Evolutionary conservation across 2,888 invertebrate species (phyloP).

Genomic region (Therioaphis trifolii): DNA sequence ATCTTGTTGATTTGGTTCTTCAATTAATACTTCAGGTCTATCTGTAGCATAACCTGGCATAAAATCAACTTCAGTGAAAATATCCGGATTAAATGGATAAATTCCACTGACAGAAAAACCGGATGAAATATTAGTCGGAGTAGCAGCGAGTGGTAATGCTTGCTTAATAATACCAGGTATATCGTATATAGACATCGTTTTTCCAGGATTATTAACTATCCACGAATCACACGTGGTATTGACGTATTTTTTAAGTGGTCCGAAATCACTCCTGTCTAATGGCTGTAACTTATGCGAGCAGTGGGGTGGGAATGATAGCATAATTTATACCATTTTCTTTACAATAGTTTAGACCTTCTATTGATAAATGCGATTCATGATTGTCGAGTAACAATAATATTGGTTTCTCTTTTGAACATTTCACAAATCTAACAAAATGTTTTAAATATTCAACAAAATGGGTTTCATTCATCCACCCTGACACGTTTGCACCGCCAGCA

Average conservation of each 20-base stretch:
- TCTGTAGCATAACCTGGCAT: conserved; percentile 22
- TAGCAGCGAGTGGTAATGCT: conserved; percentile 66
- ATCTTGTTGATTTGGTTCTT: conserved; percentile 8
- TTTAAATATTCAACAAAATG: too few species aligned
- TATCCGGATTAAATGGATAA: conserved; percentile 65
- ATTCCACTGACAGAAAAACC: conserved; percentile 66
- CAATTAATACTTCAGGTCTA: not conserved
- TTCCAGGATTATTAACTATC: conserved; percentile 66
- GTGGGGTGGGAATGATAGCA: conserved; percentile 45
- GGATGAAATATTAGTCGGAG: conserved; percentile 66
- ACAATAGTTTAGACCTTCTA: not conserved
- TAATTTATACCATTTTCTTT: conserved; percentile 50
- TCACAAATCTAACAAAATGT: too few species aligned
- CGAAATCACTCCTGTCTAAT: conserved; percentile 63
- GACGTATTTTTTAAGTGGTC: conserved; percentile 64
- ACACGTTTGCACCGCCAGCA: conserved; percentile 65
- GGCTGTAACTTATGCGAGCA: too few species aligned
- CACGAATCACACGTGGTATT: conserved; percentile 60
- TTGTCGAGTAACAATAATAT: conserved; percentile 55
- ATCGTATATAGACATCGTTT: too few species aligned
- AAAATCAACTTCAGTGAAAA: conserved; percentile 59
- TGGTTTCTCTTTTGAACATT: too few species aligned
- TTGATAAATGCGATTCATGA: conserved; percentile 50
- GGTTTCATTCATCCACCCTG: conserved; percentile 67
- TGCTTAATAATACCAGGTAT: conserved; percentile 63